Evolutionary conservation across 2,888 invertebrate genomes (phyloP), one percentile per base, ranked within the genome.

Genomic region (Ennomos quercinarius): DNA sequence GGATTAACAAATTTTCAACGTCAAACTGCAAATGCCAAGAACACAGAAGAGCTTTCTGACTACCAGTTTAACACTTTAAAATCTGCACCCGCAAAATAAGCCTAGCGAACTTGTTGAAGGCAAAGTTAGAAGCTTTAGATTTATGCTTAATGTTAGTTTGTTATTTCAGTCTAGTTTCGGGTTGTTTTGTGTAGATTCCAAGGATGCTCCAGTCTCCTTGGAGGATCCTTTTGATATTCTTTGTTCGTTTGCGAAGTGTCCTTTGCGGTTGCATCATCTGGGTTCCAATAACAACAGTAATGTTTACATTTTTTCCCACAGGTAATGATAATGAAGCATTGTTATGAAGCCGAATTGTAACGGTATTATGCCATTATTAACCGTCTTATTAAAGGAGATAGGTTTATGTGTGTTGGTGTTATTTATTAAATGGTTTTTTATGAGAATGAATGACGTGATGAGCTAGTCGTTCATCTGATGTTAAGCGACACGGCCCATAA

Each of bases 81-180:
- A 46, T 53, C 47, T 51, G 42, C 61, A 60, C 45, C 57, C 63
- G 37, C 45, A 63, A 59, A 66, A 53, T 63, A 64, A 51, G 58
- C 57, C 53, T 10, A 56, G 10, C 57, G 49, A 68, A 69, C 65
- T 63, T 47, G 55, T 34, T 36, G 39, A 59, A 39, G 46, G 11
- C 48, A 56, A 70, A 72, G 63, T 71, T 70, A 43, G 52, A 36
- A 62, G 66, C 67, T 64, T 50, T 57, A 48, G 66, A 66, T 70
- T 63, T 68, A 72, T 73, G 68, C 62, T 64, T 62, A 70, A 59
- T 66, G 67, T 64, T 70, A 58, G 67, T 61, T 55, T 64, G 68
- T 66, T 76, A 63, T 70, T 75, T 64, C 47, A 57, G 66, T 63
- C 57, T 64, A 71, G 60, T 71, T 68, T 62, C 34, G 34, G 17